Percentiles rank a stretch among this genome's conserved stretches.
Conservation (phyloP, 2,113 vertebrate genomes). For the Poeciliopsis retropinna region DNA sequence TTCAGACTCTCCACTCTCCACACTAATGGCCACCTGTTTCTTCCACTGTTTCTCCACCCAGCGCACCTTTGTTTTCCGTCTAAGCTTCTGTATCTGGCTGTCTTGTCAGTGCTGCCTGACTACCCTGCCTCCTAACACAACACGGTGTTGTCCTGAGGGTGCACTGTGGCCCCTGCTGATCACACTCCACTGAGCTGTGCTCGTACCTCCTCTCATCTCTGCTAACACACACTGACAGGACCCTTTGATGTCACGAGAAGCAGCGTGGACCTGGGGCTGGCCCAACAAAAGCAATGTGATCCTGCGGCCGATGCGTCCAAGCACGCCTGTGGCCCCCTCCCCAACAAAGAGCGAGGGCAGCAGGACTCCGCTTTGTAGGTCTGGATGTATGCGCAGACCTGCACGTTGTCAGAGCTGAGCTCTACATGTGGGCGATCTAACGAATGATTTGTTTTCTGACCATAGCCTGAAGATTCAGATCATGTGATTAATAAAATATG, state of each 20-base stretch:
- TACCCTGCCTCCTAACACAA: slow-evolving; percentile 71
- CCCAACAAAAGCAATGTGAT: slow-evolving; percentile 80
- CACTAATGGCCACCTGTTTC: slow-evolving; percentile 8
- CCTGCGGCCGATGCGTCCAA: slow-evolving; percentile 65
- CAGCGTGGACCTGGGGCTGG: slow-evolving; percentile 62
- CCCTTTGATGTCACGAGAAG: slow-evolving; percentile 72
- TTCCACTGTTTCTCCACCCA: not conserved
- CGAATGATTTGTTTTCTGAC: slow-evolving; percentile 7
- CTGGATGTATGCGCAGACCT: slow-evolving; percentile 58
- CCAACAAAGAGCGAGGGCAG: slow-evolving; percentile 63
- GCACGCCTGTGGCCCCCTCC: slow-evolving; percentile 49
- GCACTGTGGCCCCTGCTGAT: slow-evolving; percentile 54
- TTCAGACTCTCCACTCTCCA: not conserved
- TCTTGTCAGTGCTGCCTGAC: slow-evolving; percentile 65
- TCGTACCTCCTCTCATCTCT: slow-evolving; percentile 62
- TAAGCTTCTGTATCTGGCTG: slow-evolving; percentile 31
- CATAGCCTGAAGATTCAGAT: not conserved
- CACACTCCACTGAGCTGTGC: slow-evolving; percentile 57
- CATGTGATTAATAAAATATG: not conserved
- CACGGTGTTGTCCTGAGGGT: slow-evolving; percentile 59
- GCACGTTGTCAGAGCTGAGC: slow-evolving; percentile 34
- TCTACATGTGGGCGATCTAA: slow-evolving; percentile 38
- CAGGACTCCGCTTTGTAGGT: slow-evolving; percentile 56
- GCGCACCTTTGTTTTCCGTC: not conserved
- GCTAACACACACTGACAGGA: slow-evolving; percentile 76